Evolutionary conservation across 1,140 invertebrate genomes (phyloP).

Genomic region (Hermatobates lingyangjiaoensis): DNA sequence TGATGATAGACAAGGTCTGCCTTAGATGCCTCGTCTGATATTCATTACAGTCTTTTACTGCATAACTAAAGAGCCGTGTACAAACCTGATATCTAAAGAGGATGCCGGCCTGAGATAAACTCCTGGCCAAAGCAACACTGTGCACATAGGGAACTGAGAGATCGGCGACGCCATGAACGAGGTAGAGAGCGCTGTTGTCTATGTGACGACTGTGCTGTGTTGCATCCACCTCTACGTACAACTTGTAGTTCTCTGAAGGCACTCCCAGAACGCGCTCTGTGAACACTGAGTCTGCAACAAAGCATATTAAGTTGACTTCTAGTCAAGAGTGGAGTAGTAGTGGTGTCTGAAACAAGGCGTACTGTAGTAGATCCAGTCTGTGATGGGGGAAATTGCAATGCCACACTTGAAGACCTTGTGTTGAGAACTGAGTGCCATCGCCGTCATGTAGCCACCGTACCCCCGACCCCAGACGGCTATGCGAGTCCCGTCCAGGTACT

Average conservation of each 20-base stretch:
- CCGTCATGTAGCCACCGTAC: conserved; percentile 84
- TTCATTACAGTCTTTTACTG: conserved; percentile 3
- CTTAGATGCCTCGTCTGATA: not conserved
- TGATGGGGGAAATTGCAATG: conserved; percentile 78
- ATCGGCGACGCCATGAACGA: conserved; percentile 78
- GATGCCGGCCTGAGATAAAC: conserved; percentile 65
- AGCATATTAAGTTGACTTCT: too few relatives aligned
- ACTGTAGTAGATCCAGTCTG: conserved; percentile 92
- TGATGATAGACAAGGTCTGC: not conserved
- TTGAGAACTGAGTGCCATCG: conserved; percentile 69
- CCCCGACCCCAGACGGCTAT: conserved; percentile 92
- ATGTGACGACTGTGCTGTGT: conserved; percentile 68
- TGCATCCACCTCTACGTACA: conserved; percentile 79
- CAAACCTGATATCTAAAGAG: conserved; percentile 77
- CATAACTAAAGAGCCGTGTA: too few relatives aligned
- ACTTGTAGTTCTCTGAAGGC: conserved; percentile 75
- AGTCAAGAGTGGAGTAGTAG: not conserved
- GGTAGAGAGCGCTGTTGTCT: conserved; percentile 63
- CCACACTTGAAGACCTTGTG: conserved; percentile 78
- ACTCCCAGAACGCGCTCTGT: conserved; percentile 79
- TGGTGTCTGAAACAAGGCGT: conserved; percentile 27
- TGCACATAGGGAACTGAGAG: conserved; percentile 84
- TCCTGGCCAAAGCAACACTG: conserved; percentile 66
- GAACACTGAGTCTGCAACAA: conserved; percentile 78
- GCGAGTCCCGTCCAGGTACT: conserved; percentile 67